Percentiles rank a stretch among this genome's conserved stretches.
Conservation (phyloP, 2,797 vertebrate genomes). For the Paedocypris micromegethes region DNA sequence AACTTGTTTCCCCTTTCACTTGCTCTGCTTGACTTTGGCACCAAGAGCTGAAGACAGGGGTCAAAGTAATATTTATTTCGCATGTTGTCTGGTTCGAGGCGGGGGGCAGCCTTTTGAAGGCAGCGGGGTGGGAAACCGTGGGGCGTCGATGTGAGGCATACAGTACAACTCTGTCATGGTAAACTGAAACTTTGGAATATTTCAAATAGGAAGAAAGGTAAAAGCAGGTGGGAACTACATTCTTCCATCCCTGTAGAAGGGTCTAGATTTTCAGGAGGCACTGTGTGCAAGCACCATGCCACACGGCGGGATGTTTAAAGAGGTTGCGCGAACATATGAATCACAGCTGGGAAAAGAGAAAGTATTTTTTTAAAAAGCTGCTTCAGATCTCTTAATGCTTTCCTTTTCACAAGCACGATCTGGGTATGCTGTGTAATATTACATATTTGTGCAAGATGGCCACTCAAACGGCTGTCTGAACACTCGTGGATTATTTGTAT, state of each 20-base stretch:
- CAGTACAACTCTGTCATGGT: conserved; percentile 58
- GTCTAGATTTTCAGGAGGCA: conserved; percentile 56
- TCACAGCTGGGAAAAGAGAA: conserved; percentile 64
- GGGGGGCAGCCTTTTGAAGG: conserved; percentile 66
- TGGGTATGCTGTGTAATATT: conserved; percentile 26
- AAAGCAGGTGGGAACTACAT: conserved; percentile 43
- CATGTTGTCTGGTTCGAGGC: conserved; percentile 61
- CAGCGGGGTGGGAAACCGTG: conserved; percentile 48
- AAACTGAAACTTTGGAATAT: conserved; percentile 64
- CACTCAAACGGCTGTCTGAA: conserved; percentile 8
- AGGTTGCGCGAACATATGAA: conserved; percentile 71
- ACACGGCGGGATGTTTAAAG: conserved; percentile 63
- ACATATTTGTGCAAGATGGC: conserved; percentile 26
- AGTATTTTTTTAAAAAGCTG: conserved; percentile 3
- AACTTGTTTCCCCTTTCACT: conserved; percentile 21
- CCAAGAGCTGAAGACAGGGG: conserved; percentile 58
- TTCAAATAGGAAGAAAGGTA: conserved; percentile 50
- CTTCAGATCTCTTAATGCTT: conserved; percentile 14
- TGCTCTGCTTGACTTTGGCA: conserved; percentile 52
- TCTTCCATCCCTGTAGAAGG: conserved; percentile 46
- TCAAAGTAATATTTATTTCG: conserved; percentile 76
- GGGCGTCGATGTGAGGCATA: conserved; percentile 51
- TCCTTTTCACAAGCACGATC: conserved; percentile 11
- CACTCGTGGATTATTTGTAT: conserved; percentile 4
- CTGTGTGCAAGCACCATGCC: conserved; percentile 52